Evolutionary conservation across 2,797 vertebrate genomes (phyloP).

Genomic region (Crocidura indochinensis): DNA sequence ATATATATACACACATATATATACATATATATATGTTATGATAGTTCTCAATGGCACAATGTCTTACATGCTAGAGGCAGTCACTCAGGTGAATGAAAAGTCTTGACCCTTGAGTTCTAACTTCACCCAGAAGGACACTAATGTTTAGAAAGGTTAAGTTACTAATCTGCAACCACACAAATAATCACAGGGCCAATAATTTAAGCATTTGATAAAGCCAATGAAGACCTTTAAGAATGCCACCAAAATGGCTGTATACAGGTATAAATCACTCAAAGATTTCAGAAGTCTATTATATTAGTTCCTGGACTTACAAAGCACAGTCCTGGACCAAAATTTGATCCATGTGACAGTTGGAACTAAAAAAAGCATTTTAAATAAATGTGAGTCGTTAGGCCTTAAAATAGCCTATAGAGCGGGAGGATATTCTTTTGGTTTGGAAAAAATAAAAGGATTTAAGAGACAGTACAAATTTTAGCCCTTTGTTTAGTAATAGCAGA

Average conservation of each 20-base stretch:
- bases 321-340: conserved; percentile 6
- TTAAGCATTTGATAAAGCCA: conserved; percentile 22
- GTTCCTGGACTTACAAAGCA: conserved; percentile 55
- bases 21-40: no score
- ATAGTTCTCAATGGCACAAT: no score
- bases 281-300: conserved; percentile 40
- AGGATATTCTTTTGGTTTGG: not conserved
- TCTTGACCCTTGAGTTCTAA: not conserved
- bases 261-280: not conserved
- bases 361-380: conserved; percentile 54
- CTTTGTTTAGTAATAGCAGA: conserved; percentile 38
- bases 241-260: not conserved
- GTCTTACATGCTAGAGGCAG: not conserved
- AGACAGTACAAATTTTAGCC: conserved; percentile 8
- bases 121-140: conserved; percentile 54
- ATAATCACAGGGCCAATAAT: not conserved
- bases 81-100: not conserved
- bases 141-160: conserved; percentile 33
- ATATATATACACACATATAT: no score
- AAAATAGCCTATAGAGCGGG: conserved; percentile 56
- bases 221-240: not conserved
- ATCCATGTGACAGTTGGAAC: not conserved
- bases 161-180: conserved; percentile 29
- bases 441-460: conserved; percentile 40
- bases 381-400: conserved; percentile 22